Percentiles rank a stretch among this genome's conserved stretches.
These are phyloP conservation scores for Mylabris sibirica DNA, from an alignment of 2,888 invertebrate species.

Conservation along the genomic window DNA sequence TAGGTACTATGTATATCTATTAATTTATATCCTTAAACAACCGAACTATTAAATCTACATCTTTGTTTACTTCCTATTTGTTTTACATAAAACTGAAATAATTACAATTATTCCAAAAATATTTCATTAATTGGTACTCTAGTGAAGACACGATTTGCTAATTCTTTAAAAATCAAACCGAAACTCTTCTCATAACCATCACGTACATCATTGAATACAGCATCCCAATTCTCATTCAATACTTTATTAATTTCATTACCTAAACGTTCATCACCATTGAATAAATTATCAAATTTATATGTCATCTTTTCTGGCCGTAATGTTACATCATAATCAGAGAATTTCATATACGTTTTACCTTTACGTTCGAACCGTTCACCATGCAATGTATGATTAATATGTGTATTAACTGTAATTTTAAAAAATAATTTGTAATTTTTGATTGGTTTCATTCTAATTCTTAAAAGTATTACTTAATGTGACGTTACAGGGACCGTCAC, in stretches of 20 bases:
- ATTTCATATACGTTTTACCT: conserved; percentile 70
- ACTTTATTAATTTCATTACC: conserved; percentile 53
- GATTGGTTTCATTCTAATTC: too few relatives aligned
- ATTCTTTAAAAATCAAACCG: conserved; percentile 70
- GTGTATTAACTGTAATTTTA: conserved; percentile 61
- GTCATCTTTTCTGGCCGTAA: conserved; percentile 69
- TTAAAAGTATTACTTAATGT: conserved; percentile 67
- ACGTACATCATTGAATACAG: conserved; percentile 63
- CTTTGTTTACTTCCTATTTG: background rate
- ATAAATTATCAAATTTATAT: conserved; percentile 73
- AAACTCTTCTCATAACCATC: conserved; percentile 73
- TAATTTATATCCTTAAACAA: too few relatives aligned
- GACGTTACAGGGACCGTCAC: conserved; percentile 73
- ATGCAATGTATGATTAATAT: conserved; percentile 69
- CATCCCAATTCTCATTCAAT: conserved; percentile 56
- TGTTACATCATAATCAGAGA: conserved; percentile 69
- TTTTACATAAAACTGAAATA: too few relatives aligned
- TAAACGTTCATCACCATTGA: conserved; percentile 53
- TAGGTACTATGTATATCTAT: too few relatives aligned
- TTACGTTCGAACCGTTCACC: conserved; percentile 70
- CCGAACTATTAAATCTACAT: background rate
- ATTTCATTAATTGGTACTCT: conserved; percentile 73
- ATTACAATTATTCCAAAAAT: conserved; percentile 34
- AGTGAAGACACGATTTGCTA: conserved; percentile 73
- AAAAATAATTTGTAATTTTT: too few relatives aligned